These are phyloP conservation scores for Podilymbus podiceps DNA, from an alignment of 2,113 vertebrate species.

Conservation along the genomic window DNA sequence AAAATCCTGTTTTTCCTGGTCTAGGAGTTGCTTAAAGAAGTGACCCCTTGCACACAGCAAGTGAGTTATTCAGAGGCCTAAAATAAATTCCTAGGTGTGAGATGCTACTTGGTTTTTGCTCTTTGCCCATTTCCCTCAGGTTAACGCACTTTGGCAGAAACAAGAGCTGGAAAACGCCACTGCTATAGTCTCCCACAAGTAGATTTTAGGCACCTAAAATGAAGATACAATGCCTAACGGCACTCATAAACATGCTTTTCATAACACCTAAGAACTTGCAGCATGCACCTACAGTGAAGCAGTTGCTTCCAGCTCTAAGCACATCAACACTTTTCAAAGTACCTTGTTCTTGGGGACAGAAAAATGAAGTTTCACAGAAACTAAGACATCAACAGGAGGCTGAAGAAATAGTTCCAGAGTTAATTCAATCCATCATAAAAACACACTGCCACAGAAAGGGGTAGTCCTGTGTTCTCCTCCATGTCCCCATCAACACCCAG, in stretches of 20 bases:
- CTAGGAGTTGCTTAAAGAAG: background rate
- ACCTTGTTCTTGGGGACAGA: background rate
- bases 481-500: background rate
- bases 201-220: background rate
- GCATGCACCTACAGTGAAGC: fast-evolving
- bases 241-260: background rate
- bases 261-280: background rate
- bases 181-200: background rate
- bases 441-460: background rate
- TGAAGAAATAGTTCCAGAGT: background rate
- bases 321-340: background rate
- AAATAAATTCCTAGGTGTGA: background rate
- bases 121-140: background rate
- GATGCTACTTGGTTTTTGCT: background rate
- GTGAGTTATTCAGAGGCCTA: background rate
- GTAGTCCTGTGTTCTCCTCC: background rate
- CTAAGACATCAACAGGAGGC: fast-evolving
- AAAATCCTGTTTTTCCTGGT: slow-evolving; percentile 49
- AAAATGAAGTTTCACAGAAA: background rate
- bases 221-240: background rate
- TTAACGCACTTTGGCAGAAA: background rate
- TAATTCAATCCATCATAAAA: background rate
- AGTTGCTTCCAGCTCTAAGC: background rate
- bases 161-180: background rate
- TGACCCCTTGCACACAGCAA: slow-evolving; percentile 38